Conservation (phyloP, 2,113 vertebrate genomes). For the Salvelinus fontinalis region DNA sequence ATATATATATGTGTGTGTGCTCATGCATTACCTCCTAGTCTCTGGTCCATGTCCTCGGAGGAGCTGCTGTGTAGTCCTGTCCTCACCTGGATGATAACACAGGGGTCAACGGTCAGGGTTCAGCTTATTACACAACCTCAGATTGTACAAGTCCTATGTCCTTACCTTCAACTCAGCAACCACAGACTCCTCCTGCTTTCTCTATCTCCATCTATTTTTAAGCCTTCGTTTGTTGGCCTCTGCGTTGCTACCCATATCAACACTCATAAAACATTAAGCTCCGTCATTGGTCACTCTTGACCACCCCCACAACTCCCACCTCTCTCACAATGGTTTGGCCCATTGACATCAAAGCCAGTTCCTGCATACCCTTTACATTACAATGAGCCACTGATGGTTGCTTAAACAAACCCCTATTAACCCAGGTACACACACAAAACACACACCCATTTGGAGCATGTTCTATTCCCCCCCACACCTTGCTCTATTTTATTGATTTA, state of each 20-base stretch:
- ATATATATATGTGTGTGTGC: slow-evolving; percentile 9
- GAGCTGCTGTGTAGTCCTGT: slow-evolving; percentile 69
- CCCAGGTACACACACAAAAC: not conserved
- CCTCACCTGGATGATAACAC: slow-evolving; percentile 62
- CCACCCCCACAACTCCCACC: not conserved
- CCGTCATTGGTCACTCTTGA: not conserved
- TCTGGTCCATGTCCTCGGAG: slow-evolving; percentile 79
- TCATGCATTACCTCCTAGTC: slow-evolving; percentile 65
- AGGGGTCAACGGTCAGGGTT: slow-evolving; percentile 24
- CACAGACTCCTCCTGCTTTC: too few species aligned
- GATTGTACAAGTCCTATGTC: too few species aligned
- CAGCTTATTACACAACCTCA: not conserved
- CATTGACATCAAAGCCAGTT: not conserved
- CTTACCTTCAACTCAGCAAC: too few species aligned
- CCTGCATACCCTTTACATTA: not conserved
- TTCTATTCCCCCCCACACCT: not conserved
- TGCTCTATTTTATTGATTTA: not conserved
- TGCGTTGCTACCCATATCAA: too few species aligned
- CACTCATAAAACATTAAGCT: too few species aligned
- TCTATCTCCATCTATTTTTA: too few species aligned
- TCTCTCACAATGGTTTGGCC: not conserved
- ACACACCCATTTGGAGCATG: not conserved
- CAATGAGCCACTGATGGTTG: not conserved
- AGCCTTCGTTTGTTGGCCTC: too few species aligned
- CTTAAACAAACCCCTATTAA: not conserved